Evolutionary conservation across 2,113 vertebrate species (phyloP), one percentile per base, ranked within the genome.

Genomic region (Gadus macrocephalus): DNA sequence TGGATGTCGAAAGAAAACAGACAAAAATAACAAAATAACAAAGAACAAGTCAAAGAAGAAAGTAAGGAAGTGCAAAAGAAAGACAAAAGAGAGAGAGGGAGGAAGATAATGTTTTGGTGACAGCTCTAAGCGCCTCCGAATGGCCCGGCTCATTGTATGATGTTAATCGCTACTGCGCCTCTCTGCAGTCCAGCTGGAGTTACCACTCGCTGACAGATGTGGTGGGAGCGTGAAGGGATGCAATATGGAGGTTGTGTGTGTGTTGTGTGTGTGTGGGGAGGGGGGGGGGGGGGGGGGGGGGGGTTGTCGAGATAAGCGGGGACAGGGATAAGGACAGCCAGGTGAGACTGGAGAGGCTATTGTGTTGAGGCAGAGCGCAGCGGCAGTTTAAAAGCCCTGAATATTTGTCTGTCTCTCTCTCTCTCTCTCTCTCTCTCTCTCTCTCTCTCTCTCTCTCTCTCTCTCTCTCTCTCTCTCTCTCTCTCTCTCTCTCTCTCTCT

Each of bases 121-220:
- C 76, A 38, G 12, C 71, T 80, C 73, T 53, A 81, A 85, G 76
- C 76, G 62, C 72, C 78, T 82, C 70, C 62, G 80, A 71, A 81
- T 73, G 71, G 77, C 31, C 31, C 72, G 60, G 82, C 76, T 58
- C 59, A 60, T 70, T 85, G 81, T 81, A 64, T 71, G 83, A 89
- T 87, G 80, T 66, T 77, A 74, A 89, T 87, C 85, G 80, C 72
- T 78, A 78, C 74, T 76, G 79, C 79, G 83, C 71, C 68, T 49
- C 75, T 83, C 62, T 22, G 69, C 35, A 53, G 75, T 77, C 79
- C 70, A 69, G 80, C 66, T 71, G 0, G 72, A 78, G 79, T 80
- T 78, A 56, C 20, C 16, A 55, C 66, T 67, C 72, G 81, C 28
- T 88, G 85, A 91, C 78, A 82, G 86, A 83, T 64, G 42, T 49